Percentiles rank a stretch among this genome's conserved stretches.
These are phyloP conservation scores for Ophiodon elongatus DNA, from an alignment of 2,113 vertebrate genomes.

Conservation along the genomic window DNA sequence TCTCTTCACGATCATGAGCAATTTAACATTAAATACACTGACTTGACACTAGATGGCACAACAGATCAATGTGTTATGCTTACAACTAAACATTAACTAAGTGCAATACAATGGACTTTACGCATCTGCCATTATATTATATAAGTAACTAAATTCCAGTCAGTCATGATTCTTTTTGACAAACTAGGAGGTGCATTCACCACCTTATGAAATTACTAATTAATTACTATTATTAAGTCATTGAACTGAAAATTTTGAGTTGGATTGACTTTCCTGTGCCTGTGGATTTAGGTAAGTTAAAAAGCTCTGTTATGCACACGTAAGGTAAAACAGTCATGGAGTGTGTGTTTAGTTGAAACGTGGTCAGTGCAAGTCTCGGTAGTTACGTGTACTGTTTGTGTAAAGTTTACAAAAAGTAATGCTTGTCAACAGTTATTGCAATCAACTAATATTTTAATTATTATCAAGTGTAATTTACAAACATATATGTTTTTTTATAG, in stretches of 20 bases:
- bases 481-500: no score
- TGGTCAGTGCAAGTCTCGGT: background rate
- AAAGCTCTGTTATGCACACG: background rate
- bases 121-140: no score
- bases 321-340: background rate
- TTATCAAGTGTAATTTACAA: no score
- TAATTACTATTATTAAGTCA: no score
- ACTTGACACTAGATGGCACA: conserved; percentile 59
- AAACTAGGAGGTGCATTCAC: no score
- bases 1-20: background rate
- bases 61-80: background rate
- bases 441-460: no score
- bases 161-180: no score
- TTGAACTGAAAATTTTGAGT: background rate
- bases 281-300: conserved; percentile 51
- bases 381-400: background rate
- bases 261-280: background rate
- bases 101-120: background rate
- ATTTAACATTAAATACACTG: background rate
- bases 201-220: background rate
- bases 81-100: background rate
- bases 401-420: background rate
- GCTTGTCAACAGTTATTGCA: background rate
- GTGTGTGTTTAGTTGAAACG: background rate
- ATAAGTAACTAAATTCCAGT: no score